Conservation (phyloP, 2,113 vertebrate genomes). For the Phrynosoma platyrhinos region DNA sequence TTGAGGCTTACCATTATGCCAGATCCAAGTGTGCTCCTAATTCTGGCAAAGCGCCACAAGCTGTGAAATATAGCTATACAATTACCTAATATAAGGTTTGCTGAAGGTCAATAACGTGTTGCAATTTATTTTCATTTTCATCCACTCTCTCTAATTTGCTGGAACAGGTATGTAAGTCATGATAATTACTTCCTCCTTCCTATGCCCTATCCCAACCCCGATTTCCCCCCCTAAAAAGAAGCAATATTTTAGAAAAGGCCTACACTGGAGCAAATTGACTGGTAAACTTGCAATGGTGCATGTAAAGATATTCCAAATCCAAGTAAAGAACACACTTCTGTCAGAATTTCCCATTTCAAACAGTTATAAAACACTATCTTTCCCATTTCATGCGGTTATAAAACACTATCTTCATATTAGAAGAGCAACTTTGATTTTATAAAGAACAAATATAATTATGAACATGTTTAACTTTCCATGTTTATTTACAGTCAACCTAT, state of each 20-base stretch:
- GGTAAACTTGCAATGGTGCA: background rate
- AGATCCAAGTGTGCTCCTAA: background rate
- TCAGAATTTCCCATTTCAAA: background rate
- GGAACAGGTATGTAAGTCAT: background rate
- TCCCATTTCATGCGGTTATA: background rate
- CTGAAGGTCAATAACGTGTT: constrained; percentile 26
- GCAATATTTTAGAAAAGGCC: background rate
- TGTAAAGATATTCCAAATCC: background rate
- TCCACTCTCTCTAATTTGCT: constrained; percentile 24
- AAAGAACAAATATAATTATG: background rate
- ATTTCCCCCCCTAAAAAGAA: background rate
- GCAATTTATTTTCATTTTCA: constrained; percentile 14
- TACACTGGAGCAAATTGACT: background rate
- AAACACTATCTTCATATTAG: background rate
- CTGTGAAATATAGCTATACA: constrained; percentile 23
- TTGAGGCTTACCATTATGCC: background rate
- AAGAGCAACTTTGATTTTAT: background rate
- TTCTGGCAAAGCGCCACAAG: background rate
- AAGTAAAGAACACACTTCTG: background rate
- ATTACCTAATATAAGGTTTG: constrained; percentile 20
- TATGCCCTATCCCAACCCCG: background rate
- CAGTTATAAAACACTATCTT: background rate
- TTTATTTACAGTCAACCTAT: background rate
- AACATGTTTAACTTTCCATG: background rate
- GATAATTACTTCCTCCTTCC: background rate